Percentiles rank a stretch among this genome's conserved stretches.
Evolutionary conservation across 2,888 invertebrate genomes (phyloP).

Genomic region (Xiphydria camelus): DNA sequence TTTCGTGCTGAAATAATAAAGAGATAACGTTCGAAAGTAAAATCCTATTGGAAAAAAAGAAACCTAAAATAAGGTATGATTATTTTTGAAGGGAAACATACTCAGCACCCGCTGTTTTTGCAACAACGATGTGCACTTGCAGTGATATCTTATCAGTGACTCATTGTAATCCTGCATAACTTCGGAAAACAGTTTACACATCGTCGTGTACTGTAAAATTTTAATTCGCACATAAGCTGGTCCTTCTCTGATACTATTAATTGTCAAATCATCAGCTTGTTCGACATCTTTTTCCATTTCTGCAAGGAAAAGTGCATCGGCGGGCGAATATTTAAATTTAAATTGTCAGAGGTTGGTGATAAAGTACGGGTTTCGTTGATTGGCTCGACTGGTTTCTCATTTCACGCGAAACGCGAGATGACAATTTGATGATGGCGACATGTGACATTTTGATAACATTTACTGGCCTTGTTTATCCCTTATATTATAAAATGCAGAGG

Average conservation of each 20-base stretch:
- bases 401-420: background rate
- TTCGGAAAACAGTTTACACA: constrained; percentile 59
- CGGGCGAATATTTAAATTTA: too few species aligned
- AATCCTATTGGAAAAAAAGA: background rate
- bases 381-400: background rate
- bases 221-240: constrained; percentile 58
- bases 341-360: background rate
- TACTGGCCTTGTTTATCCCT: too few species aligned
- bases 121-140: constrained; percentile 61
- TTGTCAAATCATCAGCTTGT: constrained; percentile 37
- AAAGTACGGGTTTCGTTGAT: background rate
- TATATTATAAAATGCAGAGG: too few species aligned
- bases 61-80: background rate
- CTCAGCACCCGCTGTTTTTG: constrained; percentile 64
- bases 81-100: constrained; percentile 40
- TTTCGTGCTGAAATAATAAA: constrained; percentile 43
- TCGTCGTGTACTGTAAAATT: constrained; percentile 59
- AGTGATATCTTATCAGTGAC: constrained; percentile 61
- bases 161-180: constrained; percentile 61
- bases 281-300: constrained; percentile 44
- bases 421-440: background rate
- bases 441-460: too few species aligned
- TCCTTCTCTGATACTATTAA: constrained; percentile 35
- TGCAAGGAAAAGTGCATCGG: constrained; percentile 18
- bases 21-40: too few species aligned